These are phyloP conservation scores for Tupaia chinensis DNA, from an alignment of 2,113 vertebrate genomes.

Conservation along the genomic window DNA sequence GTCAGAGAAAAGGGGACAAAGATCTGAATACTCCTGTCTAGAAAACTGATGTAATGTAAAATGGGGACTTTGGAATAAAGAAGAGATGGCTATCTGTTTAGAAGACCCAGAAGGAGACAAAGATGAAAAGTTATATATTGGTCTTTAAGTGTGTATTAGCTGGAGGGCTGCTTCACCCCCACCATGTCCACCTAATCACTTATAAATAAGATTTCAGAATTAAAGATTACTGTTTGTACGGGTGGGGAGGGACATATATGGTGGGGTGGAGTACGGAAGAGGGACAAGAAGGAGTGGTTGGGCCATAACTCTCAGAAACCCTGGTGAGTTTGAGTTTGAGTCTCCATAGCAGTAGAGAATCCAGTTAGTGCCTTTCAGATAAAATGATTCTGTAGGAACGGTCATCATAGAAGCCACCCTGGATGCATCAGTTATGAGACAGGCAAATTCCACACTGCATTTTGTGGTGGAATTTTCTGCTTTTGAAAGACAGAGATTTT, in stretches of 20 bases:
- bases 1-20: background rate
- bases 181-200: fast-evolving
- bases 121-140: background rate
- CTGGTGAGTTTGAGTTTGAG: background rate
- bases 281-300: fast-evolving
- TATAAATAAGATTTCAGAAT: background rate
- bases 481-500: too few species aligned
- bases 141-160: background rate
- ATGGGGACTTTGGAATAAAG: background rate
- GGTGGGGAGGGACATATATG: fast-evolving
- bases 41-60: background rate
- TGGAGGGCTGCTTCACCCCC: background rate
- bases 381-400: background rate
- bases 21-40: background rate
- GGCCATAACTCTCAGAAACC: background rate
- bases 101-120: background rate
- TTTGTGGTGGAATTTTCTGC: background rate
- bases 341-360: background rate
- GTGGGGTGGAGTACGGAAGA: fast-evolving
- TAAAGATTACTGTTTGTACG: background rate
- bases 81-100: background rate
- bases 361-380: background rate
- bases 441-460: background rate
- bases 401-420: background rate
- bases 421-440: background rate